Evolutionary conservation across 2,113 vertebrate species (phyloP).

Genomic region (Solea senegalensis): DNA sequence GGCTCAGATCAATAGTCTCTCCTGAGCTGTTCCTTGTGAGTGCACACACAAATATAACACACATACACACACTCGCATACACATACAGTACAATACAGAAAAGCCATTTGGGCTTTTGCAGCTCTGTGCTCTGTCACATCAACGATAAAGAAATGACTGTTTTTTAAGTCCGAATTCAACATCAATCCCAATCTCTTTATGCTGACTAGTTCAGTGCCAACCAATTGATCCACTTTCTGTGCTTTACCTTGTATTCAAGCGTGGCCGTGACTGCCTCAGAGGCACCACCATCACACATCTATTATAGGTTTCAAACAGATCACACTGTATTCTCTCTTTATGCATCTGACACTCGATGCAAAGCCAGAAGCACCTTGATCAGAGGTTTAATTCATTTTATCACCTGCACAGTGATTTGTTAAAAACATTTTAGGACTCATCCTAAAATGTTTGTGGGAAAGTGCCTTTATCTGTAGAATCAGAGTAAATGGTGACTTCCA

Average conservation of each 20-base stretch:
- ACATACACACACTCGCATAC: not conserved
- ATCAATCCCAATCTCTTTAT: not conserved
- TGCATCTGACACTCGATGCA: not conserved
- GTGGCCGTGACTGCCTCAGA: not conserved
- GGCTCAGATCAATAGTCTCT: slow-evolving; percentile 24
- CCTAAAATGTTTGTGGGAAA: not conserved
- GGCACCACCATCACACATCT: slow-evolving; percentile 2
- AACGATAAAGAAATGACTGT: not conserved
- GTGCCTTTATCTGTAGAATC: slow-evolving; percentile 3
- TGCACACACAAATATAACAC: not conserved
- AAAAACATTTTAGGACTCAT: slow-evolving; percentile 8
- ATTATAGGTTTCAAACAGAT: not conserved
- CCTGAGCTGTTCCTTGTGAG: not conserved
- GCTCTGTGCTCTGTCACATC: slow-evolving; percentile 3
- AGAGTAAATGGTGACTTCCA: slow-evolving; percentile 1
- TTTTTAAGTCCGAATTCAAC: slow-evolving; percentile 5
- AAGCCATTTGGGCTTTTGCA: not conserved
- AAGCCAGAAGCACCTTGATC: slow-evolving; percentile 3
- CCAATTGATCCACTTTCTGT: slow-evolving; percentile 12
- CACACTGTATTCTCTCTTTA: slow-evolving; percentile 1
- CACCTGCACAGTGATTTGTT: slow-evolving; percentile 12
- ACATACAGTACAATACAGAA: not conserved
- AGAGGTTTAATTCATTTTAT: slow-evolving; percentile 3
- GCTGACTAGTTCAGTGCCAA: slow-evolving; percentile 8
- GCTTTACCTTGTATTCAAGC: slow-evolving; percentile 1